Percentiles rank a stretch among this genome's conserved stretches.
These are phyloP conservation scores for Camponotus pennsylvanicus DNA, from an alignment of 1,140 invertebrate genomes.

Conservation along the genomic window DNA sequence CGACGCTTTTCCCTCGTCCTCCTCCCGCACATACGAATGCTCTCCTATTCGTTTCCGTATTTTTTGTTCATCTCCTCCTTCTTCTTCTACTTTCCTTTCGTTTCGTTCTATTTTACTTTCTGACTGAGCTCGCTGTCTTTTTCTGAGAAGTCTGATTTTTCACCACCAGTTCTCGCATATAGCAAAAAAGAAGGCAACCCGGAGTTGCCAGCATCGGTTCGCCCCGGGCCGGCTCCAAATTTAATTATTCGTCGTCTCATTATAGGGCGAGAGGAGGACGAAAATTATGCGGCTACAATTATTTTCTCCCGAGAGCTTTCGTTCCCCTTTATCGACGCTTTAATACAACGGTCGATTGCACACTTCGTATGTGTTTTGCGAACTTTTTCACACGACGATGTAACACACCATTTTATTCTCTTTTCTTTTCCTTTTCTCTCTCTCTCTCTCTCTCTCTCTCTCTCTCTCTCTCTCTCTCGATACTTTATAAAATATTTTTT, in stretches of 20 bases:
- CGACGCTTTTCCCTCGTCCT: constrained; percentile 75
- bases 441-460: neutral
- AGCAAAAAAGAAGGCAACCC: constrained; percentile 11
- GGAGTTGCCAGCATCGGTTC: constrained; percentile 25
- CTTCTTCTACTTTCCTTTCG: constrained; percentile 22
- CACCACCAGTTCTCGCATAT: constrained; percentile 5
- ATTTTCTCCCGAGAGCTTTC: constrained; percentile 57
- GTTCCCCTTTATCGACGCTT: constrained; percentile 39
- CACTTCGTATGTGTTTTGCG: neutral
- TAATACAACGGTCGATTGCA: constrained; percentile 27
- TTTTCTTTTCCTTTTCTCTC: neutral
- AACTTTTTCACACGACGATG: neutral
- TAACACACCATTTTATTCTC: neutral
- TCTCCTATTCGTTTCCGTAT: constrained; percentile 80
- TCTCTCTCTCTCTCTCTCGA: neutral
- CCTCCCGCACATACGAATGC: constrained; percentile 61
- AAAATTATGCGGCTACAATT: constrained; percentile 55
- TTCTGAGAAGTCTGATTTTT: constrained; percentile 55
- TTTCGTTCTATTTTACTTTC: constrained; percentile 58
- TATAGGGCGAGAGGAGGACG: constrained; percentile 47
- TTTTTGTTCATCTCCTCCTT: constrained; percentile 67
- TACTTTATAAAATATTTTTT: neutral
- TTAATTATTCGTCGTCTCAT: constrained; percentile 63
- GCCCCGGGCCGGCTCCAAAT: constrained; percentile 54
- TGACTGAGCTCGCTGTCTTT: constrained; percentile 22